Evolutionary conservation across 2,797 vertebrate genomes (phyloP), one percentile per base, ranked within the genome.

Genomic region (Sebastolobus altivelis): DNA sequence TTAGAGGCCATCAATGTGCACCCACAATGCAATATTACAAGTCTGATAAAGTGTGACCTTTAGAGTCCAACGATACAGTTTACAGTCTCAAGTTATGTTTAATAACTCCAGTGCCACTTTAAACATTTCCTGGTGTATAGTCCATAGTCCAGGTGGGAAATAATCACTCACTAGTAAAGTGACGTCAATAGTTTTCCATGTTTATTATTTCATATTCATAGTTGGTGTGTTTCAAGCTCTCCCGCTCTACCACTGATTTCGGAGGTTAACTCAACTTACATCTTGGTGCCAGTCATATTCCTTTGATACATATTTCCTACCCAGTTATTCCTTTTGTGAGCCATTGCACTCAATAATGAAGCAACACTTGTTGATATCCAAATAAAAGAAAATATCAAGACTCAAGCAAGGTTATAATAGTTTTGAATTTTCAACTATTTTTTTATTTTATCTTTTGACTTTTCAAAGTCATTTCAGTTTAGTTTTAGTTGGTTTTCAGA

Each of bases 41-140:
- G 40, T 43, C 18, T 29, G 1, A 5, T 31, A 25, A 65, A 22
- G 18, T 9, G 25, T 27, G 38, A 80, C 71, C 77, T 88, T 89
- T 86, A 69, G 38, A 84, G 58, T 31, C 40, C 3, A 61, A 66
- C 6, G 1, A 72, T 33, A 60, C 1, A 14, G 46, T 72, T 79
- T 72, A 60, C 1, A 8, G 5, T 65, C 49, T 29, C 10, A 3
- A 18, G 43, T 46, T 46, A 46, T 18, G 22, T 38, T 54, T 27
- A 29, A 46, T 40, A 29, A 7, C 31, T 43, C 10, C 12, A 33
- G 11, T 60, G 20, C 5, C 8, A 8, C 65, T 62, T 69, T 40
- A n/a, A 22, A 69, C 10, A 43, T 25, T 6, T 40, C 14, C 20
- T 61, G 10, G 12, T 65, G 25, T 46, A 27, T 12, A 14, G 27